A percentile compares a stretch with the other conserved stretches of the same genome.
Conservation (phyloP, 1,140 invertebrate species). For the Agrypnia vestita region DNA sequence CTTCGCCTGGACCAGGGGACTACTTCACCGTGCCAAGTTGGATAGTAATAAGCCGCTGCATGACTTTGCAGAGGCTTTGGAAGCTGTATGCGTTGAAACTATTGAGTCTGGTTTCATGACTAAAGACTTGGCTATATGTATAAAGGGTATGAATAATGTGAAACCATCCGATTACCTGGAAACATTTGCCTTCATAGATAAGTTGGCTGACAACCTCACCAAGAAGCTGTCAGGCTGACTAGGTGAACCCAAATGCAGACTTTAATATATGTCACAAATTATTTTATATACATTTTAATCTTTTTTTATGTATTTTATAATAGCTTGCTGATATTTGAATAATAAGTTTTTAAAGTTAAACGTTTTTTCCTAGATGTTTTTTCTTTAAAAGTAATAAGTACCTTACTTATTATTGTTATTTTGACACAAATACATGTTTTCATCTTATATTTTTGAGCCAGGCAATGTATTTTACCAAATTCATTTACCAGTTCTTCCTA, state of each 20-base stretch:
- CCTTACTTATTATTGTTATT: too few relatives aligned
- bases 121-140: constrained; percentile 99
- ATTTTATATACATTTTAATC: constrained; percentile 1
- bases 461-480: too few relatives aligned
- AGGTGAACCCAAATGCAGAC: constrained; percentile 52
- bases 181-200: constrained; percentile 98
- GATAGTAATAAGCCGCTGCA: constrained; percentile 87
- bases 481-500: too few relatives aligned
- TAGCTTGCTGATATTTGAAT: constrained; percentile 6
- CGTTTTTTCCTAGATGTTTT: too few relatives aligned
- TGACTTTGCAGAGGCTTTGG: constrained; percentile 87
- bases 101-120: constrained; percentile 97
- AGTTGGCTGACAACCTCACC: constrained; percentile 93
- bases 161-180: constrained; percentile 92
- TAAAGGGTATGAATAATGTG: constrained; percentile 93
- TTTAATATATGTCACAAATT: constrained; percentile 47
- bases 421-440: too few relatives aligned
- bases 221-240: constrained; percentile 75
- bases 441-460: too few relatives aligned
- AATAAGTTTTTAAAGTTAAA: constrained; percentile 17
- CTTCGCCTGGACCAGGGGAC: constrained; percentile 96
- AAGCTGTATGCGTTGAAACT: constrained; percentile 93
- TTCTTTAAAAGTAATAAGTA: too few relatives aligned
- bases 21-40: constrained; percentile 93
- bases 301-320: constrained; percentile 22